Conservation (phyloP, 2,888 invertebrate species). For the Leucoma salicis region DNA sequence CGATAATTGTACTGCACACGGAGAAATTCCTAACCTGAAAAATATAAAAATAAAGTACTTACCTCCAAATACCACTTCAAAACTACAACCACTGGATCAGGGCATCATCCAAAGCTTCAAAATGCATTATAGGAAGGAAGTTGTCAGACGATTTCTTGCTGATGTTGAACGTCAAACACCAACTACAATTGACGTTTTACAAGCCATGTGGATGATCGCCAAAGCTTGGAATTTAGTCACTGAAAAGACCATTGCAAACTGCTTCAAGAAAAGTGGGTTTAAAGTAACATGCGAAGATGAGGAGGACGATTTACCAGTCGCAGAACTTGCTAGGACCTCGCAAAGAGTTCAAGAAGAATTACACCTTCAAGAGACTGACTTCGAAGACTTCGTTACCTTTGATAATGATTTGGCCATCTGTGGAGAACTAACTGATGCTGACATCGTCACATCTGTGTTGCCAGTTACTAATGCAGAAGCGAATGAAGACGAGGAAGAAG, state of each 20-base stretch:
- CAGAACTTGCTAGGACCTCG: constrained; percentile 14
- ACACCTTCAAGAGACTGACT: constrained; percentile 22
- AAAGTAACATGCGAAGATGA: constrained; percentile 25
- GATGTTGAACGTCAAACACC: constrained; percentile 19
- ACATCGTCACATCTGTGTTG: constrained; percentile 25
- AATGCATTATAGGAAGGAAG: constrained; percentile 28
- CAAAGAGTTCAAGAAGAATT: constrained; percentile 21
- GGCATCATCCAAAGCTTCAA: too few species aligned
- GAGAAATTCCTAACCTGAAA: constrained; percentile 23
- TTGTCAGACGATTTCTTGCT: constrained; percentile 26
- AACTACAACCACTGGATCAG: constrained; percentile 26
- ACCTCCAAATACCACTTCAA: constrained; percentile 22
- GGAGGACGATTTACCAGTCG: constrained; percentile 16
- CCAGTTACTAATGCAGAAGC: constrained; percentile 24
- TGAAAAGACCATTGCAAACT: constrained; percentile 29
- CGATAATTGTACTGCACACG: constrained; percentile 24
- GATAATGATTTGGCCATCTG: constrained; percentile 23
- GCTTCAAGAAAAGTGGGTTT: constrained; percentile 32
- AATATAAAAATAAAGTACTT: constrained; percentile 27
- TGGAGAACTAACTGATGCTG: constrained; percentile 29
- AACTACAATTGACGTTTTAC: constrained; percentile 24
- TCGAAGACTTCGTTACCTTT: constrained; percentile 10
- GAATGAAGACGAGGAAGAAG: too few species aligned
- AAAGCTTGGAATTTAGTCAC: constrained; percentile 19
- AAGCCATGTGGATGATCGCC: constrained; percentile 25